These are phyloP conservation scores for Orcinus orca DNA, from an alignment of 2,113 vertebrate genomes.

Conservation along the genomic window DNA sequence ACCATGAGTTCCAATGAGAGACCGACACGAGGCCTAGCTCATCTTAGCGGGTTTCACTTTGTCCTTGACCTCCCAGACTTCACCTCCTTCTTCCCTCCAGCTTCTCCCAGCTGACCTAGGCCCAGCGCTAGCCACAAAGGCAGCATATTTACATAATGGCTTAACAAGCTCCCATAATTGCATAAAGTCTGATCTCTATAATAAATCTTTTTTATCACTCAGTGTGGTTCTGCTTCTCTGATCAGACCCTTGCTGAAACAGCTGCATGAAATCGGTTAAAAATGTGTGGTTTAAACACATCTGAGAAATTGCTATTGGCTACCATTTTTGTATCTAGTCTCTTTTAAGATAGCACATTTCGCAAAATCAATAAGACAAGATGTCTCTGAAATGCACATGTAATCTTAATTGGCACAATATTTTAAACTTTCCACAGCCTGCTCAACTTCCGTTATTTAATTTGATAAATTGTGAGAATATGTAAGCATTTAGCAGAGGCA, in stretches of 20 bases:
- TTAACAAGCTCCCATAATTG: not conserved
- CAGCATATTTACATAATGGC: not conserved
- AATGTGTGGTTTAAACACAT: not conserved
- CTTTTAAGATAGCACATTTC: not conserved
- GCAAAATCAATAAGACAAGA: not conserved
- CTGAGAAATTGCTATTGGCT: not conserved
- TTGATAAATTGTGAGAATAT: not conserved
- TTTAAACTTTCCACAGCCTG: not conserved
- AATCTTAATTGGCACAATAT: not conserved
- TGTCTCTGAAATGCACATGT: not conserved
- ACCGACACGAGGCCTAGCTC: not conserved
- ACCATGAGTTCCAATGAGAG: not conserved
- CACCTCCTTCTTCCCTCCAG: not conserved
- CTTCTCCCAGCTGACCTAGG: not conserved
- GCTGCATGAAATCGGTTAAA: not conserved
- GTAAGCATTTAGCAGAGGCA: not conserved
- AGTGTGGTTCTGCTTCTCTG: not conserved
- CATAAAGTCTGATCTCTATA: not conserved
- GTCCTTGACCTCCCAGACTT: not conserved
- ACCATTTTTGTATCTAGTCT: not conserved
- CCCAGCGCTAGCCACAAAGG: no score
- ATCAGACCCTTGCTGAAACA: not conserved
- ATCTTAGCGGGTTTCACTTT: not conserved
- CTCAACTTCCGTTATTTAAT: not conserved
- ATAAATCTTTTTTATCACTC: not conserved